A percentile compares a stretch with the other conserved stretches of the same genome.
These are phyloP conservation scores for Eupithecia abbreviata DNA, from an alignment of 2,888 invertebrate species.

Conservation along the genomic window DNA sequence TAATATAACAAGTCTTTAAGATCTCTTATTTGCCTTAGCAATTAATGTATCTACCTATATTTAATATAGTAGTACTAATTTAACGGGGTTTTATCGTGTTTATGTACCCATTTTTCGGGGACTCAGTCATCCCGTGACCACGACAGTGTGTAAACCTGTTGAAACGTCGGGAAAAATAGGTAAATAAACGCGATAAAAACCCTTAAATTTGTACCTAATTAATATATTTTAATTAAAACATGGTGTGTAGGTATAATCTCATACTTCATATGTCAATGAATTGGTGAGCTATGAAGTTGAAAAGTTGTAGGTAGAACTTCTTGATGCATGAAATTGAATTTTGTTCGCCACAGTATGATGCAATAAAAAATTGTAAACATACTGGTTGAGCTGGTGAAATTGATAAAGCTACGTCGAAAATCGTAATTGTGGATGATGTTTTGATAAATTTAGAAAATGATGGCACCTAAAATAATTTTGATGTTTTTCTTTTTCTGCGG, in stretches of 20 bases:
- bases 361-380: background rate
- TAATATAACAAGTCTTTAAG: too few species aligned
- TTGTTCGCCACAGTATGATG: background rate
- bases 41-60: too few species aligned
- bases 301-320: background rate
- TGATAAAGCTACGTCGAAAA: background rate
- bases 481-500: conserved; percentile 5
- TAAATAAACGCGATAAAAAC: too few species aligned
- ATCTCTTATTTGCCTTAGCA: too few species aligned
- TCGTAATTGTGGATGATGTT: conserved; percentile 8
- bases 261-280: background rate
- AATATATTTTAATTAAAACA: too few species aligned
- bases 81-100: too few species aligned
- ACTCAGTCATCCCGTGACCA: too few species aligned
- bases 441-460: conserved; percentile 8
- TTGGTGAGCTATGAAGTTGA: background rate
- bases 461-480: conserved; percentile 5
- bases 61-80: too few species aligned
- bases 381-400: background rate
- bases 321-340: conserved; percentile 8
- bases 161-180: too few species aligned
- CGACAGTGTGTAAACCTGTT: too few species aligned
- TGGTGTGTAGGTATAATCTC: background rate
- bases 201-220: too few species aligned
- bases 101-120: too few species aligned